phyloP scores from a whole-genome alignment of 1,140 invertebrate species.

The Agrilus planipennis region DNA sequence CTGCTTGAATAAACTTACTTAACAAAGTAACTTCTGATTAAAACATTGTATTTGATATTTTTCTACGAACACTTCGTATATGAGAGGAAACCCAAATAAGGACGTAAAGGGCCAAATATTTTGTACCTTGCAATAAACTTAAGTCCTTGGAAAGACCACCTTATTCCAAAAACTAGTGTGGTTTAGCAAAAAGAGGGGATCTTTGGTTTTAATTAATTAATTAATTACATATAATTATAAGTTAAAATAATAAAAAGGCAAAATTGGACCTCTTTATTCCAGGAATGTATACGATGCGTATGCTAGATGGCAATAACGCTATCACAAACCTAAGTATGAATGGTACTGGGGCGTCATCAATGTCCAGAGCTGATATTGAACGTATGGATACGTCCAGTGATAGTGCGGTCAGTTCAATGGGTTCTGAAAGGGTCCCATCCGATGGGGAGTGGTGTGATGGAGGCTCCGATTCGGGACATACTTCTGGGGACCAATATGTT shows the following conservation, averaged over 20 bases:
- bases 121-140: too few species aligned
- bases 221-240: too few species aligned
- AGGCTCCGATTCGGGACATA: conserved; percentile 70
- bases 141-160: too few species aligned
- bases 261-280: conserved; percentile 23
- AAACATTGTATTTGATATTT: not conserved
- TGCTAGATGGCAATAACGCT: conserved; percentile 55
- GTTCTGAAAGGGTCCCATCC: conserved; percentile 76
- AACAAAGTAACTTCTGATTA: too few species aligned
- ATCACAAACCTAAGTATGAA: conserved; percentile 32
- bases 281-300: conserved; percentile 79
- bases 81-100: too few species aligned
- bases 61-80: too few species aligned
- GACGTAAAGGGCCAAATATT: too few species aligned
- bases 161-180: too few species aligned
- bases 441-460: conserved; percentile 83
- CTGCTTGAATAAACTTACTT: too few species aligned
- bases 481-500: conserved; percentile 44
- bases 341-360: conserved; percentile 30
- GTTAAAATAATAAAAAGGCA: not conserved
- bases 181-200: too few species aligned
- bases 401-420: conserved; percentile 84
- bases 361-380: conserved; percentile 42
- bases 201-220: too few species aligned
- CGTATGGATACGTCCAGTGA: conserved; percentile 70